phyloP scores from a whole-genome alignment of 2,888 invertebrate genomes.

The Andrena fulva region DNA sequence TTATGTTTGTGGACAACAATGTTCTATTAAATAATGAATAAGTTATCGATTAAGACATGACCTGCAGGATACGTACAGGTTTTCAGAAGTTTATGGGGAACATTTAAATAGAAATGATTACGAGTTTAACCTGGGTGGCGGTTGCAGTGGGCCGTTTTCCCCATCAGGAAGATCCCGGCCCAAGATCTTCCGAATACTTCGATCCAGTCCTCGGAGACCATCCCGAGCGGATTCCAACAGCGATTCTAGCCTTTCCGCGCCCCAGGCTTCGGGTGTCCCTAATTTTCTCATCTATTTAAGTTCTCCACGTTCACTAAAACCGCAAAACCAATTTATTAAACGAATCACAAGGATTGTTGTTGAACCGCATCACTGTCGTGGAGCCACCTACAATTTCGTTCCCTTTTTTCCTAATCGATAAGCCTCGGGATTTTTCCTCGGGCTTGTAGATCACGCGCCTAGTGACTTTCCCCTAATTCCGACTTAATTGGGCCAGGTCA shows the following conservation, averaged over 20 bases:
- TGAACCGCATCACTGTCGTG: slow-evolving; percentile 58
- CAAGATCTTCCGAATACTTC: slow-evolving; percentile 82
- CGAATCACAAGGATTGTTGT: slow-evolving; percentile 60
- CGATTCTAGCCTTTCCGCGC: slow-evolving; percentile 81
- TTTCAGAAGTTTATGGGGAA: neutral
- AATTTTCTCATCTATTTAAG: slow-evolving; percentile 78
- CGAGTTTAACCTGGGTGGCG: slow-evolving; percentile 64
- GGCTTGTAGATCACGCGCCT: slow-evolving; percentile 26
- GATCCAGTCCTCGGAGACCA: slow-evolving; percentile 81
- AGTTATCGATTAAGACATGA: neutral
- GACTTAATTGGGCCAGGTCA: neutral
- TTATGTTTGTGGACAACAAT: slow-evolving; percentile 57
- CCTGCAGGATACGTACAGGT: neutral
- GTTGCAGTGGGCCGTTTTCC: slow-evolving; percentile 80
- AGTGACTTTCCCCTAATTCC: slow-evolving; percentile 31
- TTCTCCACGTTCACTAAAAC: slow-evolving; percentile 28
- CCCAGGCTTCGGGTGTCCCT: slow-evolving; percentile 80
- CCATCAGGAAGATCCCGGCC: slow-evolving; percentile 83
- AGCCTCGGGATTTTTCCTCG: slow-evolving; percentile 46
- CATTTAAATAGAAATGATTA: neutral
- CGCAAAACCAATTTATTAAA: slow-evolving; percentile 52
- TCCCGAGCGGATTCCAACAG: slow-evolving; percentile 83
- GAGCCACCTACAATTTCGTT: slow-evolving; percentile 61
- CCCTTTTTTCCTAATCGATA: slow-evolving; percentile 58
- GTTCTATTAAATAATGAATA: slow-evolving; percentile 9